Evolutionary conservation across 1,140 invertebrate genomes (phyloP).

Genomic region (Prorops nasuta): DNA sequence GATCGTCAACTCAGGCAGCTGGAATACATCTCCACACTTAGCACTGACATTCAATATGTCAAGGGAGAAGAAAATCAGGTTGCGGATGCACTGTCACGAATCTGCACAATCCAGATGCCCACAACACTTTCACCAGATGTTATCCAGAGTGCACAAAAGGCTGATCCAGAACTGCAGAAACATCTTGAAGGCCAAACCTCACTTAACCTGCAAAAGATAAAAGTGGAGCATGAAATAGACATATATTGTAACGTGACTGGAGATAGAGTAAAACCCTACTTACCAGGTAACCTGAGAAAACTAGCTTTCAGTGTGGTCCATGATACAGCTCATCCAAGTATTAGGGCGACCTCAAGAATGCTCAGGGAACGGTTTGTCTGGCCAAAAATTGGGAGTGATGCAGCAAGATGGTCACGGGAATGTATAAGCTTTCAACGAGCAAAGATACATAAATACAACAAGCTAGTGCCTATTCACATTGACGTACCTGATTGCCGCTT

Average conservation of each 20-base stretch:
- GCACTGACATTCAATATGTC: no score
- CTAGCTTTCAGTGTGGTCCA: slow-evolving; percentile 1
- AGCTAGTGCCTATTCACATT: neutral
- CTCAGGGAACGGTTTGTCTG: slow-evolving; percentile 7
- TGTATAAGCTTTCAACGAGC: slow-evolving; percentile 24
- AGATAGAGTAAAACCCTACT: no score
- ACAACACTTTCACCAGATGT: neutral
- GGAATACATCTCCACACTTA: slow-evolving; percentile 32
- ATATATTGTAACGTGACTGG: neutral
- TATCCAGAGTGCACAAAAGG: slow-evolving; percentile 20
- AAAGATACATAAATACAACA: slow-evolving; percentile 25
- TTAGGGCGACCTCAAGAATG: neutral
- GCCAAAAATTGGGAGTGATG: no score
- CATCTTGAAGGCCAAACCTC: neutral
- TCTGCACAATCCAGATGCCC: slow-evolving; percentile 9
- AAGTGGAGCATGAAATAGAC: neutral
- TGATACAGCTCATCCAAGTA: neutral
- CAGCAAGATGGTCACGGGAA: slow-evolving; percentile 3
- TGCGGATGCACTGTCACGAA: slow-evolving; percentile 29
- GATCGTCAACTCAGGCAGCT: slow-evolving; percentile 21
- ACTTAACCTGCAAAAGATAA: neutral
- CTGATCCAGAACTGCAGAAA: slow-evolving; percentile 9
- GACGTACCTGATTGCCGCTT: slow-evolving; percentile 25
- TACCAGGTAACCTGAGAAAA: neutral
- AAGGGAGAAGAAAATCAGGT: no score